Evolutionary conservation across 2,797 vertebrate genomes (phyloP).

Genomic region (Chrysocyon brachyurus): DNA sequence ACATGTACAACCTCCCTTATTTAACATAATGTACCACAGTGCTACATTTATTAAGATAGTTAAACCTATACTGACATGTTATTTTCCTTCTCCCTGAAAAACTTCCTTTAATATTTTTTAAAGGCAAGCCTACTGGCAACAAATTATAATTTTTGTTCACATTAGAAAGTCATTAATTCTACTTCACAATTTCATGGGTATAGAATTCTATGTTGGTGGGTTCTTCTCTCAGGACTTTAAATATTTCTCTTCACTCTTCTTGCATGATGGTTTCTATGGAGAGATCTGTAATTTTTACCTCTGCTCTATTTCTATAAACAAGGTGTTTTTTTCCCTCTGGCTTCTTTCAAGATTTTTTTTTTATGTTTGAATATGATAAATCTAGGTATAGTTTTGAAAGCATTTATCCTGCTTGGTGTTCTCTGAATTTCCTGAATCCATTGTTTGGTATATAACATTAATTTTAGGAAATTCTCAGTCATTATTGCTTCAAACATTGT

Average conservation of each 20-base stretch:
- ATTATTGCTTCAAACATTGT: background rate
- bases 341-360: background rate
- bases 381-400: background rate
- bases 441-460: background rate
- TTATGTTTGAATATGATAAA: background rate
- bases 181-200: background rate
- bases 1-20: background rate
- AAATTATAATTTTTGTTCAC: background rate
- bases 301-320: background rate
- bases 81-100: background rate
- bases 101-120: background rate
- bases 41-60: background rate
- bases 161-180: background rate
- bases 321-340: background rate
- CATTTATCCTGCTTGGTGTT: background rate
- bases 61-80: background rate
- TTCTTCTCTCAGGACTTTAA: background rate
- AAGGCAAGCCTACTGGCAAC: background rate
- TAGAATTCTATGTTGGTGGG: background rate
- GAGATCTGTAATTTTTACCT: background rate
- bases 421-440: background rate
- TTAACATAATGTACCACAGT: background rate
- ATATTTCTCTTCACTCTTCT: background rate
- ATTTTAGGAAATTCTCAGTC: background rate
- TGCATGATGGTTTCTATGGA: background rate